phyloP scores from a whole-genome alignment of 1,140 invertebrate species.

The Sycobia sp. region DNA sequence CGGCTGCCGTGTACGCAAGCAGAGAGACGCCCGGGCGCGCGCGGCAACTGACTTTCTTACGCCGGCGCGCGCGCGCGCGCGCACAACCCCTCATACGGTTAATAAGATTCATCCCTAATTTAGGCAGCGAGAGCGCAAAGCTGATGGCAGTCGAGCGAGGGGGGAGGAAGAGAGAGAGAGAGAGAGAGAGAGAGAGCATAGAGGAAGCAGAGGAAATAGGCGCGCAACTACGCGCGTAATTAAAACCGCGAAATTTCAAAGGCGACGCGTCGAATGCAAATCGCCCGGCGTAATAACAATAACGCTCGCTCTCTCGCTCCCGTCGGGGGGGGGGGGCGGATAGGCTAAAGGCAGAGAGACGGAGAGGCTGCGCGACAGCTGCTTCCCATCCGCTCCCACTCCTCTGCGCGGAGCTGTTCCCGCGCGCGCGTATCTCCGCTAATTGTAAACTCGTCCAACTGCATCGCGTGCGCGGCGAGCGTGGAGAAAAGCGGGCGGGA shows the following conservation, averaged over 20 bases:
- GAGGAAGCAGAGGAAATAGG: background rate
- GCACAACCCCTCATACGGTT: slow-evolving; percentile 22
- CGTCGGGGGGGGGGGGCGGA: too few relatives aligned
- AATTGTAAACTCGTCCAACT: slow-evolving; percentile 32
- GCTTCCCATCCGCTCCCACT: slow-evolving; percentile 13
- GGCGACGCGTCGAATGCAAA: slow-evolving; percentile 33
- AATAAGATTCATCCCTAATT: slow-evolving; percentile 32
- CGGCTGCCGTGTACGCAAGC: too few relatives aligned
- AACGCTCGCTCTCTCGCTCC: too few relatives aligned
- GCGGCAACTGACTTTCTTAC: slow-evolving; percentile 16
- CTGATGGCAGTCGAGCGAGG: background rate
- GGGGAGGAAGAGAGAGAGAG: background rate
- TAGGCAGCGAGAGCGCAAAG: slow-evolving; percentile 1
- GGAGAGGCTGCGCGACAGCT: slow-evolving; percentile 16
- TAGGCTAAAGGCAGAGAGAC: too few relatives aligned
- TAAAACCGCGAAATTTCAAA: slow-evolving; percentile 36
- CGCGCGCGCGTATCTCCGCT: too few relatives aligned
- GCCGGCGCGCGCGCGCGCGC: too few relatives aligned
- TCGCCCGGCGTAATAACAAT: slow-evolving; percentile 33
- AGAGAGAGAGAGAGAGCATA: background rate
- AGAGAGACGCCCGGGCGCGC: too few relatives aligned
- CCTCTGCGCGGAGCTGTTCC: too few relatives aligned
- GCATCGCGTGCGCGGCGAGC: background rate
- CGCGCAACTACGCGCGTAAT: slow-evolving; percentile 29
- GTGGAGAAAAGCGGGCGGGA: too few relatives aligned